These are phyloP conservation scores for Diachasmimorpha longicaudata DNA, from an alignment of 1,140 invertebrate genomes.

Conservation along the genomic window DNA sequence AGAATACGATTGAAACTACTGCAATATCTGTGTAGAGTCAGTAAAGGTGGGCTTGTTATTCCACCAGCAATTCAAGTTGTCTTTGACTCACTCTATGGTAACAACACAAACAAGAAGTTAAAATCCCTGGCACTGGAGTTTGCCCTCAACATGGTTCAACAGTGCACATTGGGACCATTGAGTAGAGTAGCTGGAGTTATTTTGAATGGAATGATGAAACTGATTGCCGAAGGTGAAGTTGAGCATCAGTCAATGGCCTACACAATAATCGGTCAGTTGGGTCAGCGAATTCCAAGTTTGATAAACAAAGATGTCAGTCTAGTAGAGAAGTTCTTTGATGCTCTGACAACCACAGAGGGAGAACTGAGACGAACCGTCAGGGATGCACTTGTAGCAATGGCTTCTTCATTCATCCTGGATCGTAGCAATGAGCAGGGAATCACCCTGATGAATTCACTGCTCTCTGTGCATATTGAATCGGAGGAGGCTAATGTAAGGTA, in stretches of 20 bases:
- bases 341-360: slow-evolving; percentile 64
- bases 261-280: slow-evolving; percentile 76
- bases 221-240: slow-evolving; percentile 61
- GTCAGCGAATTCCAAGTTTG: slow-evolving; percentile 70
- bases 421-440: slow-evolving; percentile 51
- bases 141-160: slow-evolving; percentile 78
- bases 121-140: slow-evolving; percentile 83
- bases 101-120: slow-evolving; percentile 81
- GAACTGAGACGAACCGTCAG: slow-evolving; percentile 65
- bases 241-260: slow-evolving; percentile 76
- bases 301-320: slow-evolving; percentile 73
- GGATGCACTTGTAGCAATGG: slow-evolving; percentile 68
- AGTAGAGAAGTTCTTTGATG: slow-evolving; percentile 72
- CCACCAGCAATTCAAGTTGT: slow-evolving; percentile 79
- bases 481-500: slow-evolving; percentile 64
- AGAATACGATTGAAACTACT: slow-evolving; percentile 85
- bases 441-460: slow-evolving; percentile 64
- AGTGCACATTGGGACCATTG: slow-evolving; percentile 64
- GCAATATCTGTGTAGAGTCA: slow-evolving; percentile 81
- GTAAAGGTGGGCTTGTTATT: slow-evolving; percentile 78
- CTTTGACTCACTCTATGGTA: slow-evolving; percentile 86
- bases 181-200: slow-evolving; percentile 55
- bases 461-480: slow-evolving; percentile 56
- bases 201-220: slow-evolving; percentile 56
- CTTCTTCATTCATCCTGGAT: slow-evolving; percentile 61